phyloP scores from a whole-genome alignment of 2,888 invertebrate genomes.

The Chironomus riparius region DNA sequence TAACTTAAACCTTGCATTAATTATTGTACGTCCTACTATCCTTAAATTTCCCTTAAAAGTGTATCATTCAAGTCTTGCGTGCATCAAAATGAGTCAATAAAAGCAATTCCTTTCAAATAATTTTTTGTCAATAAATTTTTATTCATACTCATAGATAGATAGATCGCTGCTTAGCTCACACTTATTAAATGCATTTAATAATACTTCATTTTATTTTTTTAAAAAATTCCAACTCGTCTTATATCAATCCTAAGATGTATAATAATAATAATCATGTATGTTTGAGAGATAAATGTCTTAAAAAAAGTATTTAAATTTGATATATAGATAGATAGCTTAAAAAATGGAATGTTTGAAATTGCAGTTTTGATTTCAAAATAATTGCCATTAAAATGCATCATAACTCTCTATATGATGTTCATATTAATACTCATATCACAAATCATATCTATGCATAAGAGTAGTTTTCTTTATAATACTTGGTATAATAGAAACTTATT shows the following conservation, averaged over 20 bases:
- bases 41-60: too few relatives aligned
- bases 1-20: background rate
- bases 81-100: too few relatives aligned
- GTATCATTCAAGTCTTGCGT: too few relatives aligned
- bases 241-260: background rate
- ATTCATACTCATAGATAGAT: background rate
- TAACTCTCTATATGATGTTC: background rate
- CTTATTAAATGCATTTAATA: background rate
- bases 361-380: background rate
- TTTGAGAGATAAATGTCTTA: background rate
- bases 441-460: background rate
- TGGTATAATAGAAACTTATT: background rate
- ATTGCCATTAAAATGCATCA: background rate
- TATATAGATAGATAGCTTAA: background rate
- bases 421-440: background rate
- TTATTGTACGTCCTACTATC: background rate
- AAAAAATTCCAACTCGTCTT: background rate
- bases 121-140: too few relatives aligned
- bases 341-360: constrained; percentile 1
- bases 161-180: background rate
- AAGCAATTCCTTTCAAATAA: too few relatives aligned
- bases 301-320: background rate
- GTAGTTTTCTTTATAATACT: background rate
- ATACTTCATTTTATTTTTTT: background rate
- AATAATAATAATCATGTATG: background rate